Evolutionary conservation across 2,113 vertebrate species (phyloP).

Genomic region (Sclerurus mexicanus): DNA sequence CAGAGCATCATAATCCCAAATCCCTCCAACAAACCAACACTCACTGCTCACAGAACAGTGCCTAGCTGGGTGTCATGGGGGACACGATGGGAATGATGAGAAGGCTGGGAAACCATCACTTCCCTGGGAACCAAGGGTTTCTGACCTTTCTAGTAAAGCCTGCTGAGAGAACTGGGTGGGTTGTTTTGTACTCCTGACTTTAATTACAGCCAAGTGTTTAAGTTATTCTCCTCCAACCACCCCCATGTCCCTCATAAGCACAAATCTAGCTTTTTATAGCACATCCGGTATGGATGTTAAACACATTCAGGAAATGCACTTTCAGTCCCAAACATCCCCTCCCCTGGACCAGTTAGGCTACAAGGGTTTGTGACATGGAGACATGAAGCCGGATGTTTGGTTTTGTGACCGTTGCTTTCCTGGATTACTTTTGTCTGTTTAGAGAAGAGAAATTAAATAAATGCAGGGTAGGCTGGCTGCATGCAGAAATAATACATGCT

Average conservation of each 20-base stretch:
- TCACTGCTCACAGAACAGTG: neutral
- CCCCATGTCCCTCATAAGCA: constrained; percentile 6
- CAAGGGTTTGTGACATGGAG: neutral
- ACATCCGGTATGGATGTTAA: constrained; percentile 64
- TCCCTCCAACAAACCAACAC: neutral
- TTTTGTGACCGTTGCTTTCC: constrained; percentile 49
- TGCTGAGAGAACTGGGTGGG: constrained; percentile 13
- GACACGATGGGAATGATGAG: neutral
- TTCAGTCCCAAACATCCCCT: constrained; percentile 68
- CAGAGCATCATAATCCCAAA: neutral
- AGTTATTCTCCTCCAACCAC: constrained; percentile 50
- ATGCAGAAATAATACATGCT: constrained; percentile 32
- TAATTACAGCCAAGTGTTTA: constrained; percentile 66
- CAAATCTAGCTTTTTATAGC: constrained; percentile 74
- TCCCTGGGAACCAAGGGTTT: constrained; percentile 13
- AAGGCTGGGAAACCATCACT: neutral
- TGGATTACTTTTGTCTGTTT: constrained; percentile 68
- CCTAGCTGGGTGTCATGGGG: neutral
- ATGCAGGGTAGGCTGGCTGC: constrained; percentile 9
- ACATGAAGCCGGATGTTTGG: constrained; percentile 69
- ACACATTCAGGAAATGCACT: constrained; percentile 73
- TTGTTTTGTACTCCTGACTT: constrained; percentile 45
- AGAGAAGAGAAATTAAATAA: constrained; percentile 66
- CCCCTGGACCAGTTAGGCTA: constrained; percentile 21
- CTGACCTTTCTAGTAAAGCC: constrained; percentile 30